Percentiles rank a stretch among this genome's conserved stretches.
These are phyloP conservation scores for Lemur catta DNA, from an alignment of 2,797 vertebrate genomes.

Conservation along the genomic window DNA sequence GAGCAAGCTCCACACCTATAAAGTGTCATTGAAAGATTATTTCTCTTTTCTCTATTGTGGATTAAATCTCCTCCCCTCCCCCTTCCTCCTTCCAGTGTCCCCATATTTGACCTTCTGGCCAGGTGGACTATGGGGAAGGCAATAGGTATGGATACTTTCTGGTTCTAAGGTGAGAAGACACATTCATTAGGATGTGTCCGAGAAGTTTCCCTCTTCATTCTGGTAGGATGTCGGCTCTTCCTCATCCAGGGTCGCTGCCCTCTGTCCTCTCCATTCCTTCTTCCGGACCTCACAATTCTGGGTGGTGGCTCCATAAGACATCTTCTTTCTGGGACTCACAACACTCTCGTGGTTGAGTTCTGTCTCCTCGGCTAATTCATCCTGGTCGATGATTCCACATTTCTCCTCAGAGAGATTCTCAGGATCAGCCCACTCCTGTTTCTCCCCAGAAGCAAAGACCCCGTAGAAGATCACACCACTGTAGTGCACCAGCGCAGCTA, in stretches of 20 bases:
- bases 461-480: constrained; percentile 97
- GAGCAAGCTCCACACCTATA: background rate
- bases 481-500: constrained; percentile 97
- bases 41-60: background rate
- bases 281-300: constrained; percentile 86
- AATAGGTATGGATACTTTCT: constrained; percentile 71
- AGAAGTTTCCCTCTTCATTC: constrained; percentile 89
- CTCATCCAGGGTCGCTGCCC: constrained; percentile 81
- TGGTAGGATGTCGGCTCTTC: constrained; percentile 87
- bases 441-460: constrained; percentile 98
- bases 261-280: constrained; percentile 88
- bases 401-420: constrained; percentile 94
- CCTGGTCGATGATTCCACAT: constrained; percentile 93
- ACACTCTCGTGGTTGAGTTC: constrained; percentile 89
- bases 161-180: constrained; percentile 61
- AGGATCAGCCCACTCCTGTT: constrained; percentile 97
- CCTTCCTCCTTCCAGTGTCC: background rate
- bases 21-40: background rate
- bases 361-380: constrained; percentile 95
- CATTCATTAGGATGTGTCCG: constrained; percentile 86
- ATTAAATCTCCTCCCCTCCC: background rate
- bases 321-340: constrained; percentile 86
- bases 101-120: constrained; percentile 24
- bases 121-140: constrained; percentile 54
- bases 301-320: constrained; percentile 90